Evolutionary conservation across 2,113 vertebrate species (phyloP), one percentile per base, ranked within the genome.

Genomic region (Sebastes schlegelii): DNA sequence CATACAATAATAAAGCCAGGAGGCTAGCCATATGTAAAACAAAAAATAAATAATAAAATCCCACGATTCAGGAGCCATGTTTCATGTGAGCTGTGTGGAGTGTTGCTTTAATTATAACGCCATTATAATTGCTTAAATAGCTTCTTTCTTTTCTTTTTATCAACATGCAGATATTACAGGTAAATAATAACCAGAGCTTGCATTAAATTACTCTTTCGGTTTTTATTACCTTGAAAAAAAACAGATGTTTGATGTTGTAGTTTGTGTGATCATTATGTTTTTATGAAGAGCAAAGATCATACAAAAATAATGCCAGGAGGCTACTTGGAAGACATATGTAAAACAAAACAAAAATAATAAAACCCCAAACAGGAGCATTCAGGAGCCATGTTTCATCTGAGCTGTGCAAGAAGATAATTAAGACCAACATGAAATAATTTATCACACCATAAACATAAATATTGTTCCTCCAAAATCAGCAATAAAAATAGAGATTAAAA

Each of bases 91-190:
- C 55, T 64, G 43, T 52, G 64, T 43, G 16, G 23, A 65, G 86
- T 90, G 89, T 92, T 62, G 76, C 91, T 90, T 93, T 93, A 93
- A 93, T 34, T 34, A 34, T 89, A 92, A 92, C 92, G 91, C 92
- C 91, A 93, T 91, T 92, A 90, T 92, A 92, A 92, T 93, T 89
- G 90, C 87, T 92, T 93, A 92, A 92, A 93, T 91, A 92, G 92
- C 89, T 34, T 26, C 2, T 2, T 4, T 26, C 3, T 26, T 26
- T 26, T 26, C 3, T 26, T 26, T 3, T 26, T 26, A 26, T 26
- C 26, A 26, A 26, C 26, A 26, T 26, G 26, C 26, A 26, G 26
- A 26, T 26, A 26, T 26, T 26, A 26, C 26, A 26, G 26, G 26
- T 26, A 26, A 26, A 26, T 26, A 26, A 26, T 26, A 26, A 26